Base-by-base conservation (phyloP, 2,888 invertebrate species). In the Amiota mariae region DNA sequence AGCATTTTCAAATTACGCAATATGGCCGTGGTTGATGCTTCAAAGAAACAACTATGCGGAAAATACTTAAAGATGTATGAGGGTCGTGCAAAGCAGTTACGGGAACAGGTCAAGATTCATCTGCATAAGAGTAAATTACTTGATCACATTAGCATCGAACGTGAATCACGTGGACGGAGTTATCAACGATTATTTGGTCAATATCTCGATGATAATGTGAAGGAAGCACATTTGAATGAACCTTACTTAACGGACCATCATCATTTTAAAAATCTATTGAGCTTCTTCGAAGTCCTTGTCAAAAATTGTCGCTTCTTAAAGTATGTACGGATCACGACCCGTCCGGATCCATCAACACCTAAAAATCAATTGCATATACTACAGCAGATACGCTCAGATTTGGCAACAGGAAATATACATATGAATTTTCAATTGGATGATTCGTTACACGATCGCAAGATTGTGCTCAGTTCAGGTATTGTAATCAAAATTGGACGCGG, bases 401-500 rank as follows among this genome's bases (percentile, higher is more conserved):
- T 97, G 70, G 78, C 85, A 8, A 91, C 90, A 68, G 92, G 93
- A 78, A 91, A 91, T 59, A 91, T 96, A 6, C 88, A 90, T 9
- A 90, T 97, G 15, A 88, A 90, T 54, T 89, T 95, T 0, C 90
- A 92, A 67, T 95, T 92, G 89, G 95, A 95, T 0, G 91, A 93
- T 1, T 94, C 94, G 0, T 90, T 97, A 57, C 97, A 97, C 87
- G 97, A 97, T 88, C 91, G 97, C 81, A 95, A 97, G 91, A 95
- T 97, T 72, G 93, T 92, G 95, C 96, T 97, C 78, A 94, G 95
- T 90, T 96, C 94, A 77, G 97, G 97, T 0, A 97, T 96, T 95
- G 93, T 96, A 13, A 94, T 97, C 71, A 97, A 97, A 91, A 96
- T 97, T 75, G 97, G 97, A 6, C 91, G 97, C 84, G 97, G 97